phyloP scores from a whole-genome alignment of 2,797 vertebrate species.

The Aplochiton taeniatus region DNA sequence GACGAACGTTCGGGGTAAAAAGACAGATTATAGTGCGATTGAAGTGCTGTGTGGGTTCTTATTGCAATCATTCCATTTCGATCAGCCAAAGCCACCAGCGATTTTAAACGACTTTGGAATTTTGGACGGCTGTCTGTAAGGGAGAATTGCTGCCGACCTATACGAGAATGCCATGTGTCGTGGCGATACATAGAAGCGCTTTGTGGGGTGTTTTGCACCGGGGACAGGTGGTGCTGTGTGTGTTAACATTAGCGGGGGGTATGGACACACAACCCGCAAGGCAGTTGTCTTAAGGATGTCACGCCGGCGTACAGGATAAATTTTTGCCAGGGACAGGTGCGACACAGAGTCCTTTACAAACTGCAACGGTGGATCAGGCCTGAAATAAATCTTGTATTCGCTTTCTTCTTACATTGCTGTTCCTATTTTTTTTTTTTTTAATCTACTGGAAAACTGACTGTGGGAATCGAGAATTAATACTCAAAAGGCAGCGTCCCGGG shows the following conservation, averaged over 20 bases:
- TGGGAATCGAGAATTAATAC: constrained; percentile 10
- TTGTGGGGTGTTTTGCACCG: constrained; percentile 71
- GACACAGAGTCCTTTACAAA: constrained; percentile 73
- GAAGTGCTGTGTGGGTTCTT: constrained; percentile 49
- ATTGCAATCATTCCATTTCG: constrained; percentile 37
- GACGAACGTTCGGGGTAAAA: constrained; percentile 26
- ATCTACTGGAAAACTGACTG: constrained; percentile 47
- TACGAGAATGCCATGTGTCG: constrained; percentile 77
- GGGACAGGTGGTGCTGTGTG: constrained; percentile 77
- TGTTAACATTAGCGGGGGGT: constrained; percentile 43
- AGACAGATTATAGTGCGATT: constrained; percentile 62
- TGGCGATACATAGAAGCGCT: constrained; percentile 73
- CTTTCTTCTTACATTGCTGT: constrained; percentile 45
- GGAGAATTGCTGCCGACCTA: constrained; percentile 57
- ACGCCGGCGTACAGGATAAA: constrained; percentile 67
- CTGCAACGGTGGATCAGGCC: constrained; percentile 47
- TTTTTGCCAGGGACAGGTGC: constrained; percentile 80
- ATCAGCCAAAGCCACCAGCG: constrained; percentile 41
- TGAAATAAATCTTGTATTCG: constrained; percentile 33
- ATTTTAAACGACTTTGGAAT: constrained; percentile 58
- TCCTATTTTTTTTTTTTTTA: constrained; percentile 47
- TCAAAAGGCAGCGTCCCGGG: constrained; percentile 27
- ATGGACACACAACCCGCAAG: constrained; percentile 62
- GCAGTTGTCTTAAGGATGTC: constrained; percentile 82
- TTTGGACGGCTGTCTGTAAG: constrained; percentile 61